Conservation (phyloP, 1,140 invertebrate genomes). For the Olivierus martensii region DNA sequence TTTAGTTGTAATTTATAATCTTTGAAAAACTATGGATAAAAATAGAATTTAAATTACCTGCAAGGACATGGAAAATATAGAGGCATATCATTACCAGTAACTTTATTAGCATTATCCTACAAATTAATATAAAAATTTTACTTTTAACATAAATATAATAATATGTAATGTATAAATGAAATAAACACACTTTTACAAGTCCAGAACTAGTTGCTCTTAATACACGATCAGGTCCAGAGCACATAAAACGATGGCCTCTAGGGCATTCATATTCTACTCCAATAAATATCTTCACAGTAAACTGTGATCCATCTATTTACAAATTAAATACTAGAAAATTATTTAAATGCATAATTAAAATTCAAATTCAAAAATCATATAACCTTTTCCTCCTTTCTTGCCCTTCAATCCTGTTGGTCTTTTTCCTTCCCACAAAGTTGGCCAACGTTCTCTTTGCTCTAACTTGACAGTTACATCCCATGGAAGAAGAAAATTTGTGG, state of each 20-base stretch:
- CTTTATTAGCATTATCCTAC: conserved; percentile 61
- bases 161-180: not conserved
- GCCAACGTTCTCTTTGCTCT: conserved; percentile 23
- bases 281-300: conserved; percentile 86
- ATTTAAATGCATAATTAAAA: not conserved
- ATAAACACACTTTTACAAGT: conserved; percentile 44
- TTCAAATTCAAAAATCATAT: not conserved
- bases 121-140: conserved; percentile 12
- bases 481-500: conserved; percentile 80
- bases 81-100: conserved; percentile 77
- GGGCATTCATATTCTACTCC: conserved; percentile 96
- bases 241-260: conserved; percentile 87
- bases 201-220: conserved; percentile 52
- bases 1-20: too few species aligned
- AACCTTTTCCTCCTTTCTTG: conserved; percentile 23
- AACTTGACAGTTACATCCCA: conserved; percentile 79
- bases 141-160: not conserved
- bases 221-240: conserved; percentile 71
- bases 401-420: conserved; percentile 22
- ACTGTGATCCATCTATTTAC: conserved; percentile 34
- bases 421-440: conserved; percentile 26
- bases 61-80: conserved; percentile 79
- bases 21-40: not conserved
- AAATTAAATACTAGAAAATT: not conserved
- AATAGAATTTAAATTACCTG: conserved; percentile 36